phyloP scores from a whole-genome alignment of 1,140 invertebrate species.

The Tyrophagus putrescentiae region DNA sequence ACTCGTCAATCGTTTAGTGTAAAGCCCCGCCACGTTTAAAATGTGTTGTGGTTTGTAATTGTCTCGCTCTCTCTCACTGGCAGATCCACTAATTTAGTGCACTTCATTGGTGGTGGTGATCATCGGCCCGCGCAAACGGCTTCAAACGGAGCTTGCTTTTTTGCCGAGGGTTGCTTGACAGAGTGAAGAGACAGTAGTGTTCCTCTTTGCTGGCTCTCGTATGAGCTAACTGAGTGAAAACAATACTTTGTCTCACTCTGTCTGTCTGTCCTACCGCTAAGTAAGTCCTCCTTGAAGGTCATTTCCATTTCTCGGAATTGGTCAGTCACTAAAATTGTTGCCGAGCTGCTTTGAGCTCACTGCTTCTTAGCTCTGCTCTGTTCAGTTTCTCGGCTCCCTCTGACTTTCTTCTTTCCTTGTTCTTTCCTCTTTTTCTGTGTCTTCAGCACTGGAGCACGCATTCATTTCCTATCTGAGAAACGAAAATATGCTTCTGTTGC shows the following conservation, averaged over 20 bases:
- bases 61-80: too few relatives aligned
- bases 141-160: too few relatives aligned
- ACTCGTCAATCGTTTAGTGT: too few relatives aligned
- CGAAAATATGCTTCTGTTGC: neutral
- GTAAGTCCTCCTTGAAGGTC: neutral
- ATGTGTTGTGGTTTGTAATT: neutral
- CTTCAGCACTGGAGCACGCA: neutral
- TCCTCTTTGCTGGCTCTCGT: too few relatives aligned
- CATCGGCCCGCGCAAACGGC: neutral
- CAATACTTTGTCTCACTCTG: neutral
- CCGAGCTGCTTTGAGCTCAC: neutral
- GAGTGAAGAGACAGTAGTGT: too few relatives aligned
- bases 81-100: too few relatives aligned
- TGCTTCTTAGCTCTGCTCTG: neutral
- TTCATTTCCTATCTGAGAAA: too few relatives aligned
- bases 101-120: too few relatives aligned
- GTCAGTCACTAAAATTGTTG: neutral
- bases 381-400: neutral
- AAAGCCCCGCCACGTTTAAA: too few relatives aligned
- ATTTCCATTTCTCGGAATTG: constrained; percentile 9
- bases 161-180: too few relatives aligned
- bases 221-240: too few relatives aligned
- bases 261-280: neutral
- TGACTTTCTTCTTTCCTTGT: neutral
- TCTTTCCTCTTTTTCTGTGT: neutral